Evolutionary conservation across 2,888 invertebrate genomes (phyloP), one percentile per base, ranked within the genome.

Genomic region (Rosalia funebris): DNA sequence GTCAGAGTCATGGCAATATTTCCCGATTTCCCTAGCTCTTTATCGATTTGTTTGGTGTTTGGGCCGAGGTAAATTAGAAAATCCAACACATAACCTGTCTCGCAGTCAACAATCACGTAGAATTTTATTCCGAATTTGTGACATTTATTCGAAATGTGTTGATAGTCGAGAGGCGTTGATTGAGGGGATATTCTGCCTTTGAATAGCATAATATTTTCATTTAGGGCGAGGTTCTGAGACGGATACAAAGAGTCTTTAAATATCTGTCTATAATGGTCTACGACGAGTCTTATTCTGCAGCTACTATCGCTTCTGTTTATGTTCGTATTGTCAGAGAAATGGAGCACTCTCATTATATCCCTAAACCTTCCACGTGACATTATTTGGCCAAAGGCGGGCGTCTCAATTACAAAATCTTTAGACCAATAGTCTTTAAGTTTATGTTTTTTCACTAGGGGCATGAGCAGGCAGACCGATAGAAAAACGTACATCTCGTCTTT

Each of bases 41-140:
- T 16, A 41, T 57, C 42, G 11, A 42, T 17, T 41, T 50, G 32
- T 25, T 57, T 31, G 17, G 48, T 57, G 11, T 10, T 39, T 11
- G 50, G 32, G 7, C 57, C 57, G 1, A 42, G 50, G 19, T 50
- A 57, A 16, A 57, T 48, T 11, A 57, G 1, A 25, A 48, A 57
- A 36, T 48, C 57, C 32, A 57, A 39, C 2, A 48, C 37, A 42
- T 48, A 47, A 12, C 57, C 57, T 1, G 57, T 47, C 41, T 57
- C 48, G 36, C 48, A 37, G 34, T 48, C 37, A 37, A 57, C 57
- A 14, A 47, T 39, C 3, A 48, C 47, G 36, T 48, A 57, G 20
- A 20, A 48, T 15, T 47, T 48, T 11, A 57, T 16, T 32, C 48
- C 57, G 42, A 55, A 44, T 34, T 45, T 47, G 31, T 34, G 47